A percentile compares a stretch with the other conserved stretches of the same genome.
Conservation (phyloP, 2,113 vertebrate species). For the Sphyrna mokarran region DNA sequence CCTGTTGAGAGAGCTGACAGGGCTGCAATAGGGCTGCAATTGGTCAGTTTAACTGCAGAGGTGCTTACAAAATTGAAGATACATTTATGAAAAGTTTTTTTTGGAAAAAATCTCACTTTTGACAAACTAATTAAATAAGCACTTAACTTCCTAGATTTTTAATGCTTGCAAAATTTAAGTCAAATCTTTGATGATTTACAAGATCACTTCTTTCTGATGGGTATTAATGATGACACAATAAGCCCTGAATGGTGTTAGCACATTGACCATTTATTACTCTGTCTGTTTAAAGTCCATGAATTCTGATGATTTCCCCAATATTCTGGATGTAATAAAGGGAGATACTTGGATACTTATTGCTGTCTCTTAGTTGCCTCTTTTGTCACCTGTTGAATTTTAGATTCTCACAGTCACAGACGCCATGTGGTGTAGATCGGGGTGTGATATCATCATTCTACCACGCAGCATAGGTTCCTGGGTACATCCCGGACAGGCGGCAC, state of each 20-base stretch:
- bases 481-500: too few species aligned
- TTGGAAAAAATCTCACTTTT: background rate
- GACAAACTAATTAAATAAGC: constrained; percentile 15
- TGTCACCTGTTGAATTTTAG: background rate
- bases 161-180: background rate
- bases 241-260: background rate
- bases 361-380: background rate
- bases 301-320: background rate
- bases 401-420: background rate
- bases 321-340: background rate
- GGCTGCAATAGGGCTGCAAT: constrained; percentile 57
- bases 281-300: background rate
- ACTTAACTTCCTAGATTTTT: constrained; percentile 23
- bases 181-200: constrained; percentile 7
- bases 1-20: constrained; percentile 80
- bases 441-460: background rate
- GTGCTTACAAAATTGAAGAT: background rate
- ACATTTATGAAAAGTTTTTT: background rate
- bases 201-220: background rate
- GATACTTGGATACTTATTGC: background rate
- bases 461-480: too few species aligned
- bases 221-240: background rate
- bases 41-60: background rate
- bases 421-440: background rate
- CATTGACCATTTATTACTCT: background rate